Conservation (phyloP, 1,140 invertebrate genomes). For the Argopecten irradians region DNA sequence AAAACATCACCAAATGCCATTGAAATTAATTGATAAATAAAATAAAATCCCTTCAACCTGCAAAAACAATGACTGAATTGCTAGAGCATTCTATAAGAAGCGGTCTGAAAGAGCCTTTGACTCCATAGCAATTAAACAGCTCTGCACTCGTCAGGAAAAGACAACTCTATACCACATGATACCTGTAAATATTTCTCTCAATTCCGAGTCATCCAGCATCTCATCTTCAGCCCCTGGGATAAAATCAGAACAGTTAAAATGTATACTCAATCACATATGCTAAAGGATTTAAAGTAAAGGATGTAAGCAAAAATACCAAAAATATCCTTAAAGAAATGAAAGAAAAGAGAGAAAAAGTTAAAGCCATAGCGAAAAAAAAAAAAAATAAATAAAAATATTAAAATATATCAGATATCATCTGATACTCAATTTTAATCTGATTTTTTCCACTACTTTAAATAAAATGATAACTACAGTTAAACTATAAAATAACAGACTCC, state of each 20-base stretch:
- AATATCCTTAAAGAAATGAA: neutral
- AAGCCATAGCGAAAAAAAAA: neutral
- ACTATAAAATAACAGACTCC: no score
- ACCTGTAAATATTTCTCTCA: conserved; percentile 13
- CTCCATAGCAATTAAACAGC: neutral
- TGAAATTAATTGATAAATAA: no score
- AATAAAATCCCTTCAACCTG: neutral
- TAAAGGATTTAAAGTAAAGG: neutral
- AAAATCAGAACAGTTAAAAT: neutral
- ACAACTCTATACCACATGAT: conserved; percentile 17
- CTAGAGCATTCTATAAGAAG: neutral
- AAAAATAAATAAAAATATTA: no score
- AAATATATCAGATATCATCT: no score
- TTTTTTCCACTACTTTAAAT: no score
- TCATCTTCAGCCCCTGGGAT: conserved; percentile 9
- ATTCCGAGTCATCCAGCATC: neutral
- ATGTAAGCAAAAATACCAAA: neutral
- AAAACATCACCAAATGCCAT: neutral
- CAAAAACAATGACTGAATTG: neutral
- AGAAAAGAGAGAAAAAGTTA: neutral
- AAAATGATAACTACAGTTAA: no score
- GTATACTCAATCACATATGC: neutral
- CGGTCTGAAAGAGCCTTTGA: neutral
- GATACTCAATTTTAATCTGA: no score
- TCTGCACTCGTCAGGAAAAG: conserved; percentile 4